Conservation (phyloP, 2,797 vertebrate genomes). For the Takifugu ocellatus region DNA sequence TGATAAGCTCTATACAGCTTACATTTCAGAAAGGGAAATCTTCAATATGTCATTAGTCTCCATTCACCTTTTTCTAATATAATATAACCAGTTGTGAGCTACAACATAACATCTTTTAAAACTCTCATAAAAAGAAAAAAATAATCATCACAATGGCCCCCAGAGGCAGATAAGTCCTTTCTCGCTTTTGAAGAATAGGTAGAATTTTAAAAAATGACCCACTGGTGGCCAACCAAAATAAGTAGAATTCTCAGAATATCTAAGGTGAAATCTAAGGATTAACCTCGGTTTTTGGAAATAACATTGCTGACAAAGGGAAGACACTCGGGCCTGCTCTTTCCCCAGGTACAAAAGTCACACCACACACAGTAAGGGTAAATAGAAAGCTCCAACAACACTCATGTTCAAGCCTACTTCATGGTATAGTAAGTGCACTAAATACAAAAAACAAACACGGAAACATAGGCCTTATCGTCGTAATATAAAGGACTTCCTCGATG, state of each 20-base stretch:
- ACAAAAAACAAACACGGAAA: slow-evolving; percentile 75
- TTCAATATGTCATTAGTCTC: slow-evolving; percentile 65
- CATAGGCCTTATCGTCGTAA: slow-evolving; percentile 69
- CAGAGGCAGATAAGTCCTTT: slow-evolving; percentile 36
- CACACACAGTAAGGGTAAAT: slow-evolving; percentile 79
- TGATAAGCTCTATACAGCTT: slow-evolving; percentile 71
- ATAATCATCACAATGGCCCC: slow-evolving; percentile 51
- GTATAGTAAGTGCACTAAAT: slow-evolving; percentile 81
- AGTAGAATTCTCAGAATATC: slow-evolving; percentile 46
- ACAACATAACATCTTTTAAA: slow-evolving; percentile 57
- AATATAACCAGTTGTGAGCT: slow-evolving; percentile 62
- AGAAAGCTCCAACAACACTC: slow-evolving; percentile 79
- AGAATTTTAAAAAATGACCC: slow-evolving; percentile 66
- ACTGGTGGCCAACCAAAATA: slow-evolving; percentile 57
- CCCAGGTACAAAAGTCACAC: slow-evolving; percentile 79
- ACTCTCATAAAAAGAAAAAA: slow-evolving; percentile 24
- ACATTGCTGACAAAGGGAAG: slow-evolving; percentile 73
- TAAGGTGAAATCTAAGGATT: slow-evolving; percentile 52
- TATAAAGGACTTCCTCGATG: slow-evolving; percentile 70
- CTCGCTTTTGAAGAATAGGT: slow-evolving; percentile 57
- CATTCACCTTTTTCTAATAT: slow-evolving; percentile 60
- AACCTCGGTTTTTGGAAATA: slow-evolving; percentile 58
- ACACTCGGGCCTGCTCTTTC: slow-evolving; percentile 71
- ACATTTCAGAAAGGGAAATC: slow-evolving; percentile 68
- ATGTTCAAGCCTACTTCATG: slow-evolving; percentile 82